Conservation (phyloP, 2,797 vertebrate species). For the Agapornis canus region DNA sequence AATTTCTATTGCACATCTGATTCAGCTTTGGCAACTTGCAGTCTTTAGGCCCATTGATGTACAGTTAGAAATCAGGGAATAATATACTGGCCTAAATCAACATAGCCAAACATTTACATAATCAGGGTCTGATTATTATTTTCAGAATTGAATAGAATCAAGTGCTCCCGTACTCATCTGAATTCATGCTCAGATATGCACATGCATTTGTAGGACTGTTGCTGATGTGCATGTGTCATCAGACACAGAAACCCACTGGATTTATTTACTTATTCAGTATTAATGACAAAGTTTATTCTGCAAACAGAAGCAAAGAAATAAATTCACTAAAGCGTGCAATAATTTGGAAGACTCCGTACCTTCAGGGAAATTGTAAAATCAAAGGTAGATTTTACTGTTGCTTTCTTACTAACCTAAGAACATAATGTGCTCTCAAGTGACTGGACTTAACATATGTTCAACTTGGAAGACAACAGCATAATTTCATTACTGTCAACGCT, state of each 20-base stretch:
- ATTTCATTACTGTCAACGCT: neutral
- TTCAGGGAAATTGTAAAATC: neutral
- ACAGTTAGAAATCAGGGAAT: neutral
- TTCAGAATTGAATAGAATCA: neutral
- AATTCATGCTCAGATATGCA: neutral
- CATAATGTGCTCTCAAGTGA: rapidly evolving
- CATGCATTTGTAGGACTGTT: neutral
- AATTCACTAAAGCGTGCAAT: neutral
- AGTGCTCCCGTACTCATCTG: neutral
- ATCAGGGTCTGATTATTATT: neutral
- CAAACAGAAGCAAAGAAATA: neutral
- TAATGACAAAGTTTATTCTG: neutral
- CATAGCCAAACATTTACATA: neutral
- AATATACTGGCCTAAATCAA: neutral
- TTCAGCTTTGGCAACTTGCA: neutral
- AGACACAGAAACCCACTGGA: neutral
- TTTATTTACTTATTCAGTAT: neutral
- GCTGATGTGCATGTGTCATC: neutral
- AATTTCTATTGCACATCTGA: neutral
- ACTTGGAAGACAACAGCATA: neutral
- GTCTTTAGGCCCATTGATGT: neutral
- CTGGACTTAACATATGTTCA: neutral
- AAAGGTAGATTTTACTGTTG: neutral
- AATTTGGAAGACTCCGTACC: neutral
- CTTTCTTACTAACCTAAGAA: neutral